Percentiles rank a stretch among this genome's conserved stretches.
phyloP scores from a whole-genome alignment of 2,113 vertebrate genomes.

The rat (Rattus norvegicus) region DNA sequence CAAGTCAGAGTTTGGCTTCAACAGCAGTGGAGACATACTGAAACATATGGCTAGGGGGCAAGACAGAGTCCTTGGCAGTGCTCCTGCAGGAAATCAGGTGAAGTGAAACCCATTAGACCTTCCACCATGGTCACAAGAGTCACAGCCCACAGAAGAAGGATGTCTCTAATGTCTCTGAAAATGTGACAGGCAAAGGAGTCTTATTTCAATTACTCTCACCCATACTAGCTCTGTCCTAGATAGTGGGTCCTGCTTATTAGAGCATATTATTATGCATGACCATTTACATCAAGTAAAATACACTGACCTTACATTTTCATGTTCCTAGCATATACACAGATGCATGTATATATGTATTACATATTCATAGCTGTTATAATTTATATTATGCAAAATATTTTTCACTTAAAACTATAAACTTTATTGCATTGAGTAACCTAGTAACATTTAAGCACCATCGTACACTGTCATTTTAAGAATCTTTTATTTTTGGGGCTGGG shows the following conservation, averaged over 20 bases:
- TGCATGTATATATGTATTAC: too few species aligned
- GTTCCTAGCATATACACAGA: not conserved
- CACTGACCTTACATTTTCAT: not conserved
- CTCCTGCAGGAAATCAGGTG: slow-evolving; percentile 31
- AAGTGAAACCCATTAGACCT: not conserved
- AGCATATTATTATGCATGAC: not conserved
- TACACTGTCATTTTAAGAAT: not conserved
- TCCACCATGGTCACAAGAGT: not conserved
- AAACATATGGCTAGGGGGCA: slow-evolving; percentile 57
- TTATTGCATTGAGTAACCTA: not conserved
- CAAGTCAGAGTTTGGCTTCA: slow-evolving; percentile 73
- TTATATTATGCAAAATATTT: not conserved
- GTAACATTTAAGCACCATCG: not conserved
- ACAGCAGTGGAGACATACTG: slow-evolving; percentile 61
- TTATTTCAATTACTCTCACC: not conserved
- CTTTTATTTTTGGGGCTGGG: not conserved
- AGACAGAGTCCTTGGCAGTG: slow-evolving; percentile 19
- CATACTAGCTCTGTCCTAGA: not conserved
- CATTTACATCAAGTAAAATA: not conserved
- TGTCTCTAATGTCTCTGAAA: not conserved
- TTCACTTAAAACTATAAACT: not conserved
- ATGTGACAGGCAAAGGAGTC: not conserved
- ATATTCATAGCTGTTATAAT: accelerated
- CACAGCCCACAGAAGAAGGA: not conserved
- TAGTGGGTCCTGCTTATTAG: not conserved